These are phyloP conservation scores for Drosophila obscura DNA, from an alignment of 1,140 invertebrate species.

Conservation along the genomic window DNA sequence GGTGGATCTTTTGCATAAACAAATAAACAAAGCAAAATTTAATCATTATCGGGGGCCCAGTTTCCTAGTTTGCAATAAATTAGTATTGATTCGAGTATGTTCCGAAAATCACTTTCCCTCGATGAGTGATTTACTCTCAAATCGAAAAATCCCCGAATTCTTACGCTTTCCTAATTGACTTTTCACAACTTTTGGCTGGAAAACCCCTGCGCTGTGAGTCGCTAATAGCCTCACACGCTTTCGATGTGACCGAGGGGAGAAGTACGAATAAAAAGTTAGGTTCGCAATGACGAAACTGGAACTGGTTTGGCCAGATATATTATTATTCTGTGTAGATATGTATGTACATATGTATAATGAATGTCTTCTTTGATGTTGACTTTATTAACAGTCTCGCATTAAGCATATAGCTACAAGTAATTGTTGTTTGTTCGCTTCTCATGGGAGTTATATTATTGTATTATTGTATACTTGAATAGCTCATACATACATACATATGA, in stretches of 20 bases:
- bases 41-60: too few relatives aligned
- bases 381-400: constrained; percentile 47
- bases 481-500: background rate
- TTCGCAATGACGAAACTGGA: constrained; percentile 53
- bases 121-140: background rate
- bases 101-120: background rate
- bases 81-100: too few relatives aligned
- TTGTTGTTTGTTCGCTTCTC: constrained; percentile 16
- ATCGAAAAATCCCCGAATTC: constrained; percentile 35
- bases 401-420: constrained; percentile 17
- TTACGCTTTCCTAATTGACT: constrained; percentile 18
- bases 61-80: too few relatives aligned
- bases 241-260: constrained; percentile 1
- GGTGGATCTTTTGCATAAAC: constrained; percentile 38
- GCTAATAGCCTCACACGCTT: constrained; percentile 19
- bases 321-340: constrained; percentile 18
- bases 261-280: too few relatives aligned
- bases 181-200: constrained; percentile 28
- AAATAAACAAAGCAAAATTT: constrained; percentile 19
- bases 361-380: constrained; percentile 21
- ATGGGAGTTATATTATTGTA: constrained; percentile 30
- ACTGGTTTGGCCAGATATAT: constrained; percentile 37
- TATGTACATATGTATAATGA: constrained; percentile 2
- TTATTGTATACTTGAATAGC: constrained; percentile 23
- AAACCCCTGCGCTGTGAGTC: constrained; percentile 36